Evolutionary conservation across 2,888 invertebrate species (phyloP), one percentile per base, ranked within the genome.

Genomic region (Heliconius sara): DNA sequence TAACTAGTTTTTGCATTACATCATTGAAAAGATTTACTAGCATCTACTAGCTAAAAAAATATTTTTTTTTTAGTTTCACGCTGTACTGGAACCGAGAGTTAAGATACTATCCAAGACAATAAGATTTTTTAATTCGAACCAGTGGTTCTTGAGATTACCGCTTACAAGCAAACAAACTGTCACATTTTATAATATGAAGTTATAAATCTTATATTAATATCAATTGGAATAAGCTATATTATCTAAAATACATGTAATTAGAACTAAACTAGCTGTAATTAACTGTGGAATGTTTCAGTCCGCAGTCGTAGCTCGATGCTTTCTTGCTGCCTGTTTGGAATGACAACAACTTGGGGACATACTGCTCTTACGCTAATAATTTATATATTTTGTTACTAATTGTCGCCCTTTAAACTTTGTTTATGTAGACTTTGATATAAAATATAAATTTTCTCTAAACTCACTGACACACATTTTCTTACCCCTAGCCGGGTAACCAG

Each of bases 251-350:
- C 39, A 63, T 6, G 25, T 65, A 65, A 75, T 65, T 65, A 65
- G 19, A 4, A 63, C 60, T 52, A 71, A 67, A 47, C 47, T 30
- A 30, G 80, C 13, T 63, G 75, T 65, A 75, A 80, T 71, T 66
- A 78, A 65, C 65, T 77, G 25, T 65, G 78, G 75, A 78, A 80
- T 71, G 78, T 65, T 70, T 77, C 65, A 27, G 10, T 52, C 65
- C 52, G 9, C 2, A 60, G 19, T 25, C 74, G 74, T n/a, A 47
- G 77, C 68, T 39, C 70, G 70, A 65, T 52, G 77, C 77, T 75
- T 47, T 30, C 57, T 63, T 39, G 39, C 43, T 30, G 25, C 27
- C 75, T 75, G 80, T 43, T 19, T 27, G 43, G 78, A 78, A 78
- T 78, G 39, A 63, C 80, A 77, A 74, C 77, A 52, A 71, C 27